phyloP scores from a whole-genome alignment of 2,888 invertebrate species.

The Lasioglossum vierecki region DNA sequence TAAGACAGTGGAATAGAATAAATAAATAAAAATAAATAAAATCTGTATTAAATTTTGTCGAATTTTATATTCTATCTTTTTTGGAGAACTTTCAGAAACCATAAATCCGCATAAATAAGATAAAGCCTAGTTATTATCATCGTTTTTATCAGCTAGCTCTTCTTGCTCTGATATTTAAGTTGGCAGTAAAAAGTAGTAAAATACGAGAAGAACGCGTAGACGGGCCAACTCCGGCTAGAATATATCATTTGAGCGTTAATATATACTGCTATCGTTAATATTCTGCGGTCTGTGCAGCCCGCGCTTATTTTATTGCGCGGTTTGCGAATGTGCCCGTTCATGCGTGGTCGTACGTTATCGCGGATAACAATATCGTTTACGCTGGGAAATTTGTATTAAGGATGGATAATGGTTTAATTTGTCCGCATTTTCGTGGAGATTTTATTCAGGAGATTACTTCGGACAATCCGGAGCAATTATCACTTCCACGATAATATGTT shows the following conservation, averaged over 20 bases:
- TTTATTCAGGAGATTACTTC: not conserved
- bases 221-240: not conserved
- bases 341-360: not conserved
- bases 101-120: too few species aligned
- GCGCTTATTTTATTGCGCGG: constrained; percentile 21
- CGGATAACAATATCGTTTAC: not conserved
- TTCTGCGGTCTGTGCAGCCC: constrained; percentile 1
- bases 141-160: not conserved
- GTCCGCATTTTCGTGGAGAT: not conserved
- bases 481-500: not conserved
- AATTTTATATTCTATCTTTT: too few species aligned
- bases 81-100: too few species aligned
- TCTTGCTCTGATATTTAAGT: not conserved
- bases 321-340: not conserved
- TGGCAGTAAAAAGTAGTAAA: not conserved
- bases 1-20: too few species aligned
- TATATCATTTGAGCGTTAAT: not conserved
- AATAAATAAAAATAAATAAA: too few species aligned
- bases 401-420: constrained; percentile 17
- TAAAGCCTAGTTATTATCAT: not conserved
- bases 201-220: not conserved
- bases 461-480: too few species aligned
- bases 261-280: constrained; percentile 14
- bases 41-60: too few species aligned
- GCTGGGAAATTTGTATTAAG: constrained; percentile 1